These are phyloP conservation scores for Myxocyprinus asiaticus DNA, from an alignment of 2,113 vertebrate genomes.

Conservation along the genomic window DNA sequence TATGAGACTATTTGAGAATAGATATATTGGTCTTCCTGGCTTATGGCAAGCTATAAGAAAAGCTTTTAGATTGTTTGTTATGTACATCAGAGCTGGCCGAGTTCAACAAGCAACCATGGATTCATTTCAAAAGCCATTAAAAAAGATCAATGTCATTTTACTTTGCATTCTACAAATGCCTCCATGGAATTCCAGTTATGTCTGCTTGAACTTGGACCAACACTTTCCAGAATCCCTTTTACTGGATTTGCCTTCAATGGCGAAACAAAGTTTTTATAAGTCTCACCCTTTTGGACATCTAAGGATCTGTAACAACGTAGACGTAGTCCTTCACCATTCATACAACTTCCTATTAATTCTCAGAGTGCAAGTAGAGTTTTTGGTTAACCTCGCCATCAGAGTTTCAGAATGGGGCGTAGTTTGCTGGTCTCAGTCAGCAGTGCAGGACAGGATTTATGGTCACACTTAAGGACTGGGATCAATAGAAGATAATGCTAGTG, in stretches of 20 bases:
- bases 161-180: constrained; percentile 52
- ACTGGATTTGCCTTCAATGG: background rate
- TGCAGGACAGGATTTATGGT: constrained; percentile 69
- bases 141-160: constrained; percentile 63
- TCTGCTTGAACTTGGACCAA: constrained; percentile 24
- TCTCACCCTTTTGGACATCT: no score
- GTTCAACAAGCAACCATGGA: constrained; percentile 19
- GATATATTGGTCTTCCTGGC: constrained; percentile 40
- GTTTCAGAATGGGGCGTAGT: constrained; percentile 30
- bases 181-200: background rate
- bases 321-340: background rate
- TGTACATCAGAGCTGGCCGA: constrained; percentile 48
- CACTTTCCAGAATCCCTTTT: constrained; percentile 17
- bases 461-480: constrained; percentile 71
- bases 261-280: no score
- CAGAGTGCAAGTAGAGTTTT: background rate
- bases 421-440: constrained; percentile 54
- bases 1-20: constrained; percentile 41
- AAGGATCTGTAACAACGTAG: no score
- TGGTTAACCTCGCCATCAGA: background rate
- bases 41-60: constrained; percentile 47
- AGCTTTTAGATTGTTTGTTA: constrained; percentile 52
- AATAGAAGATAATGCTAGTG: constrained; percentile 67
- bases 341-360: background rate
- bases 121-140: constrained; percentile 54